Conservation (phyloP, 92 coral and sea anemone species). For the Phenganax marumi region DNA sequence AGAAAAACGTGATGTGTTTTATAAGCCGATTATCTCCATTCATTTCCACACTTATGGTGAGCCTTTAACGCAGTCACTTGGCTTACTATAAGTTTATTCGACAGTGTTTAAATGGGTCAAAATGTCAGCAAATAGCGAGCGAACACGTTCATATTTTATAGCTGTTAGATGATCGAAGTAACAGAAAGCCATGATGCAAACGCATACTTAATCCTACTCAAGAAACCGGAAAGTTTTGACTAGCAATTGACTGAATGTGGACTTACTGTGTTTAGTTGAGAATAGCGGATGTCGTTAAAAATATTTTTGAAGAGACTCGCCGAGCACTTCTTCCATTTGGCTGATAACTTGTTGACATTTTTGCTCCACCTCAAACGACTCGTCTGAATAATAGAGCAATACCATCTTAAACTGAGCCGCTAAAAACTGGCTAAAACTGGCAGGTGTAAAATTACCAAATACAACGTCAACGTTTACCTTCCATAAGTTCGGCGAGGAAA, state of each 20-base stretch:
- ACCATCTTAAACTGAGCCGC: no score
- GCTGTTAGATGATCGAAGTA: background rate
- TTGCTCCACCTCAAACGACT: slow-evolving; percentile 91
- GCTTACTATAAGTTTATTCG: background rate
- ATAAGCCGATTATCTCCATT: background rate
- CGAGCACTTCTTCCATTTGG: slow-evolving; percentile 76
- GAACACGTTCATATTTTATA: background rate
- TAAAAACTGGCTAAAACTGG: background rate
- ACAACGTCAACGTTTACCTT: slow-evolving; percentile 54
- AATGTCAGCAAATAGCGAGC: background rate
- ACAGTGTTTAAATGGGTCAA: background rate
- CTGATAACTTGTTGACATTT: slow-evolving; percentile 89
- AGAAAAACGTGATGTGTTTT: background rate
- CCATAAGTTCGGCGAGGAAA: slow-evolving; percentile 96
- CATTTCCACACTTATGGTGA: background rate
- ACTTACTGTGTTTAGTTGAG: background rate
- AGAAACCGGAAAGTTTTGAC: background rate
- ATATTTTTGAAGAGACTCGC: slow-evolving; percentile 87
- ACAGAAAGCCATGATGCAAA: background rate
- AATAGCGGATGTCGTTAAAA: slow-evolving; percentile 46
- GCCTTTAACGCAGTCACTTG: background rate
- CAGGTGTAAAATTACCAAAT: background rate
- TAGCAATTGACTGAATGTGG: no score
- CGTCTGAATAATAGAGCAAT: slow-evolving; percentile 58
- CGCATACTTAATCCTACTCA: background rate